Evolutionary conservation across 2,797 vertebrate genomes (phyloP).

Genomic region (Hypotaenidia philippensis): DNA sequence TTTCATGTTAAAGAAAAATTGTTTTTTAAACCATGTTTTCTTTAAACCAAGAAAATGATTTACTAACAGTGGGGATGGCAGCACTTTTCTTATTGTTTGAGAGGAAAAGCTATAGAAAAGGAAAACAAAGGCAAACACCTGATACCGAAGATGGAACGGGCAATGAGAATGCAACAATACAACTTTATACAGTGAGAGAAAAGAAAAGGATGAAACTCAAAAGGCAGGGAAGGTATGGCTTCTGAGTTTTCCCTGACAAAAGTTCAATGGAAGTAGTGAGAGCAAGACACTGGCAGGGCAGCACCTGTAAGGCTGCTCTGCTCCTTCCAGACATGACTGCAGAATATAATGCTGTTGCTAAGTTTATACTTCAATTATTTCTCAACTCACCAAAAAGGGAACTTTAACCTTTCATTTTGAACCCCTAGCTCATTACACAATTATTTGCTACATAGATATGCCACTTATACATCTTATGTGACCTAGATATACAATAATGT

Average conservation of each 20-base stretch:
- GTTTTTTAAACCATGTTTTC: neutral
- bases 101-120: neutral
- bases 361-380: neutral
- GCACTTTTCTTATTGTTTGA: neutral
- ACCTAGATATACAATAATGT: neutral
- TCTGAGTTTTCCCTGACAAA: neutral
- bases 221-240: neutral
- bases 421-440: neutral
- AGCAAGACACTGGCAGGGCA: neutral
- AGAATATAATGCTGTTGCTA: neutral
- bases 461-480: neutral
- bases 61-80: neutral
- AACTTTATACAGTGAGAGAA: neutral
- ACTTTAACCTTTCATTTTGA: neutral
- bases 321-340: neutral
- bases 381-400: neutral
- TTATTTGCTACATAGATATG: neutral
- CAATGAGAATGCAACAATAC: neutral
- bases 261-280: neutral
- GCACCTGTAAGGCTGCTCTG: neutral
- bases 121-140: neutral
- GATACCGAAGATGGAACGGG: neutral
- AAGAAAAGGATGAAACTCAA: neutral
- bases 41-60: neutral
- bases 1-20: neutral